Percentiles rank a stretch among this genome's conserved stretches.
Evolutionary conservation across 2,888 invertebrate species (phyloP).

Genomic region (Metacarcinus magister): DNA sequence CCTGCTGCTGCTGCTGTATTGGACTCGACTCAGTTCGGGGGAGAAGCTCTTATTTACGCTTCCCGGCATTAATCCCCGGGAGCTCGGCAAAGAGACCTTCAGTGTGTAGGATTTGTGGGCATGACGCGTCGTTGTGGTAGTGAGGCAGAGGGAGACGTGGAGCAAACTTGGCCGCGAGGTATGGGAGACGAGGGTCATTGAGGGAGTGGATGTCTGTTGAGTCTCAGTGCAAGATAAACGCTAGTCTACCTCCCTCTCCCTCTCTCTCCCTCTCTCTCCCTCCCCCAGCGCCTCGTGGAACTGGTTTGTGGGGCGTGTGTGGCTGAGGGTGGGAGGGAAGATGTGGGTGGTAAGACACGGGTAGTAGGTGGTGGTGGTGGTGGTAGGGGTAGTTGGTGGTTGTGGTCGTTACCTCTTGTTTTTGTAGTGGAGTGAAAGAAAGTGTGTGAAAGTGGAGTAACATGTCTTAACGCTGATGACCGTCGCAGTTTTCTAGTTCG

Average conservation of each 20-base stretch:
- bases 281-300: not conserved
- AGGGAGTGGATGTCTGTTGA: conserved; percentile 4
- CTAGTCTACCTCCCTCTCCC: not conserved
- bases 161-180: not conserved
- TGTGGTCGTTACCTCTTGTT: not conserved
- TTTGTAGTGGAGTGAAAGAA: not conserved
- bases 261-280: not conserved
- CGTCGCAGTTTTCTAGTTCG: not conserved
- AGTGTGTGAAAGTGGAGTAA: conserved; percentile 42
- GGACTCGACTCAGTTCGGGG: not conserved
- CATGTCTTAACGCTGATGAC: not conserved
- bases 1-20: not conserved
- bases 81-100: not conserved
- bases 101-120: not conserved
- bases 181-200: not conserved
- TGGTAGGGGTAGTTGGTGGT: not conserved
- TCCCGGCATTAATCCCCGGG: not conserved
- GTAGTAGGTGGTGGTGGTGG: not conserved
- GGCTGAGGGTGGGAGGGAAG: not conserved
- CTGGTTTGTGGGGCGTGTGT: not conserved
- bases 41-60: not conserved
- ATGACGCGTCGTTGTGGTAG: not conserved
- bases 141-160: not conserved
- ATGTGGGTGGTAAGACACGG: not conserved
- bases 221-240: conserved; percentile 13